Conservation (phyloP, 2,797 vertebrate genomes). For the Argentina silus region DNA sequence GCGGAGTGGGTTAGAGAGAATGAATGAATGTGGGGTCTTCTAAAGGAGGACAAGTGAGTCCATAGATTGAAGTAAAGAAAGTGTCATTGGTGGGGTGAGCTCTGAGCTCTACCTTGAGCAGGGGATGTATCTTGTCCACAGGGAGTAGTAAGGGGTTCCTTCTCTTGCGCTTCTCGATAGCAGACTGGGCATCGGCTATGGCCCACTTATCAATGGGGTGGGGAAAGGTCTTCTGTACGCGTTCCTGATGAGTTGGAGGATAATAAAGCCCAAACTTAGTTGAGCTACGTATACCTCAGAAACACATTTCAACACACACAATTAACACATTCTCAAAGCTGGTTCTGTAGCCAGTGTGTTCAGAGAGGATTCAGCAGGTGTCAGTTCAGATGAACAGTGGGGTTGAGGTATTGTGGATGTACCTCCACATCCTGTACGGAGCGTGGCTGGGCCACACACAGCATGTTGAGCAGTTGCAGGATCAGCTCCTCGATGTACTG, state of each 20-base stretch:
- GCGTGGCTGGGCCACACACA: constrained; percentile 95
- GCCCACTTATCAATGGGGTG: constrained; percentile 99
- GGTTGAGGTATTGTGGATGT: neutral
- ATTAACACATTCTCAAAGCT: no score
- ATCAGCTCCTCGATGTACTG: constrained; percentile 98
- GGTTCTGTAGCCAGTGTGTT: no score
- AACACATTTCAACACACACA: no score
- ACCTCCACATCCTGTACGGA: constrained; percentile 96
- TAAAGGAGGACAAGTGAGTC: neutral
- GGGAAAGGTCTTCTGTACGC: constrained; percentile 98
- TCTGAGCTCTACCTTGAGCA: constrained; percentile 85
- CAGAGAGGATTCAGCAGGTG: no score
- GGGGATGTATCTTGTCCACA: constrained; percentile 98
- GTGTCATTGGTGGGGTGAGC: neutral
- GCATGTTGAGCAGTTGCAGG: constrained; percentile 95
- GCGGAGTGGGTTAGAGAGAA: neutral
- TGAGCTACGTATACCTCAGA: neutral
- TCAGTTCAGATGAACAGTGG: no score
- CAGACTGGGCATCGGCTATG: constrained; percentile 93
- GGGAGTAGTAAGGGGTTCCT: constrained; percentile 94
- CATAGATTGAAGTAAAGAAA: neutral
- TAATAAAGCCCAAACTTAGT: neutral
- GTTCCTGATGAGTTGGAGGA: constrained; percentile 78
- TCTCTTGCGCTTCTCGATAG: constrained; percentile 94
- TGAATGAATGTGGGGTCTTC: neutral